Evolutionary conservation across 2,113 vertebrate species (phyloP), one percentile per base, ranked within the genome.

Genomic region (Alces alces): DNA sequence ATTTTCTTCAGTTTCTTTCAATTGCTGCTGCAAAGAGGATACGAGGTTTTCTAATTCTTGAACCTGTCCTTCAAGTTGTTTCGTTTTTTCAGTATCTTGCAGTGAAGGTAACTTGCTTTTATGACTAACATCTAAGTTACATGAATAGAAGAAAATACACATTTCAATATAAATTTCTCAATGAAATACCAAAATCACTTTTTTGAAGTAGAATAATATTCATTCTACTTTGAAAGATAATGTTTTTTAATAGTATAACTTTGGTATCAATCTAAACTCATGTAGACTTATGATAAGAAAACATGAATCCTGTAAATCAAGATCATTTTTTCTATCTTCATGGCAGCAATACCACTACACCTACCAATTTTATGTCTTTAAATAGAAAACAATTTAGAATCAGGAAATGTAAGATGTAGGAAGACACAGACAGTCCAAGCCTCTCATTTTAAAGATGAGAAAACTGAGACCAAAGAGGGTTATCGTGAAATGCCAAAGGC

Each of bases 1-100:
- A 3, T 98, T 98, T 98, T 99, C 99, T 96, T 99, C 99, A 0
- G 97, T 98, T 97, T 99, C 99, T 78, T 99, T 96, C 91, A 99
- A 98, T 86, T 99, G 99, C 89, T 99, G 98, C 5, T 99, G 98
- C 97, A 99, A 99, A 98, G 99, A 99, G 73, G 97, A 97, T 66
- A 98, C 89, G 25, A 99, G 98, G 58, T 57, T 98, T 97, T 99
- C 98, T 95, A 99, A 86, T 93, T 99, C 99, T 92, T 98, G 98
- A 85, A 97, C 99, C 86, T 98, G 99, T 55, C 99, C 97, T 98
- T 99, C 99, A 94, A 99, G 98, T 28, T 98, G 98, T 98, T 98
- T 99, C 95, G 99, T 96, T 94, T 97, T 98, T 89, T 98, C 98
- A 3, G 97, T 58, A 36, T 99, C 98, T 97, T 98, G 87, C 0